Evolutionary conservation across 2,113 vertebrate genomes (phyloP).

Genomic region (Okapia johnstoni): DNA sequence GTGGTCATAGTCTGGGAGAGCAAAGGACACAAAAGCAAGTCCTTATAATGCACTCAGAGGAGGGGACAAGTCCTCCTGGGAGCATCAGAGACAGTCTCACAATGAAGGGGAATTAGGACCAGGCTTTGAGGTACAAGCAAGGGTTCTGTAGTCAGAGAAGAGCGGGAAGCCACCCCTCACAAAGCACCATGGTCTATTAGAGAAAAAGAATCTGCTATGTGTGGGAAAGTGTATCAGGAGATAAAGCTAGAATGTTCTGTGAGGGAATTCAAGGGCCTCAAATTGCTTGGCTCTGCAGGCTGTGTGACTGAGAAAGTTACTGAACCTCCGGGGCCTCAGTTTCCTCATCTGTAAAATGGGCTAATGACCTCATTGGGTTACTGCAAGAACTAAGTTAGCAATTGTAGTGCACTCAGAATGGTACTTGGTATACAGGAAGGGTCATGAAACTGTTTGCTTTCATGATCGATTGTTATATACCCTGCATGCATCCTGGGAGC

Average conservation of each 20-base stretch:
- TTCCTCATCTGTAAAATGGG: conserved; percentile 9
- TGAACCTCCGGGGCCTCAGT: neutral
- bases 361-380: neutral
- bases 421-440: neutral
- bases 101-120: neutral
- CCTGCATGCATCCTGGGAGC: neutral
- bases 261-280: neutral
- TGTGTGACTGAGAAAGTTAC: neutral
- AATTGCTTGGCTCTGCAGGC: neutral
- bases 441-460: neutral
- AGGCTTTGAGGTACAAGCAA: neutral
- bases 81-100: neutral
- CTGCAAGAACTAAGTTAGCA: neutral
- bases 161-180: too few relatives aligned
- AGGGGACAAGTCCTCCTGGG: neutral
- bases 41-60: neutral
- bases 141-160: neutral
- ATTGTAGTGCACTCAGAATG: neutral
- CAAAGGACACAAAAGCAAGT: neutral
- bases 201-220: neutral
- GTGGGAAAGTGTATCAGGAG: neutral
- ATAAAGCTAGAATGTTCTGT: neutral
- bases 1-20: neutral
- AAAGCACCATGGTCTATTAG: neutral
- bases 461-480: neutral